A percentile compares a stretch with the other conserved stretches of the same genome.
Evolutionary conservation across 1,140 invertebrate genomes (phyloP).

Genomic region (Meloidogyne exigua): DNA sequence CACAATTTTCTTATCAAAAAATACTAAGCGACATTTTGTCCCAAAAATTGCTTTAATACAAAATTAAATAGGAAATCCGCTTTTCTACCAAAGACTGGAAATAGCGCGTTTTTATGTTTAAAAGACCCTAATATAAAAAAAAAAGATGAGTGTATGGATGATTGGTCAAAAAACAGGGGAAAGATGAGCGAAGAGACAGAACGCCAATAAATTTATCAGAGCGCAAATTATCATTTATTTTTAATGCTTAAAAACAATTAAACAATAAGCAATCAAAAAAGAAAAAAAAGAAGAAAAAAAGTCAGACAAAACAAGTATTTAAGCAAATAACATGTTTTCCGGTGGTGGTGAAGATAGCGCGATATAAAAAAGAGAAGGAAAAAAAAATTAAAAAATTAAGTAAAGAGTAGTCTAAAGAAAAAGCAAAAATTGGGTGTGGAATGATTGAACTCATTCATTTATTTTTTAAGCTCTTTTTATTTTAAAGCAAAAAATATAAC

Average conservation of each 20-base stretch:
- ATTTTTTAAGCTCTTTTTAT: too few relatives aligned
- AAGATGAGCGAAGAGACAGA: neutral
- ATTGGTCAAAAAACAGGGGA: neutral
- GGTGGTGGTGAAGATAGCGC: neutral
- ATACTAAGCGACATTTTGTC: neutral
- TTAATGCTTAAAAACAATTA: neutral
- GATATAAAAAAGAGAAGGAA: neutral
- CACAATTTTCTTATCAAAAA: neutral
- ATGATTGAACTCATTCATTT: neutral
- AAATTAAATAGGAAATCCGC: neutral
- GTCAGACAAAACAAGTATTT: neutral
- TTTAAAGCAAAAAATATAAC: too few relatives aligned
- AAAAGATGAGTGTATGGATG: neutral
- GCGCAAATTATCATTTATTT: neutral
- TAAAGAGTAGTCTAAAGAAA: neutral
- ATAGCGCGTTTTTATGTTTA: neutral
- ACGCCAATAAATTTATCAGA: constrained; percentile 2
- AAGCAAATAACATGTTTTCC: neutral
- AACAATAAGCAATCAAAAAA: neutral
- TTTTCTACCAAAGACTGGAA: neutral
- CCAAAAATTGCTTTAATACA: neutral
- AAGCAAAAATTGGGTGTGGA: neutral
- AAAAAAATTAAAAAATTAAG: neutral
- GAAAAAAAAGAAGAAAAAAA: neutral
- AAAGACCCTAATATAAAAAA: neutral